Evolutionary conservation across 2,797 vertebrate species (phyloP).

Genomic region (Muscicapa striata): DNA sequence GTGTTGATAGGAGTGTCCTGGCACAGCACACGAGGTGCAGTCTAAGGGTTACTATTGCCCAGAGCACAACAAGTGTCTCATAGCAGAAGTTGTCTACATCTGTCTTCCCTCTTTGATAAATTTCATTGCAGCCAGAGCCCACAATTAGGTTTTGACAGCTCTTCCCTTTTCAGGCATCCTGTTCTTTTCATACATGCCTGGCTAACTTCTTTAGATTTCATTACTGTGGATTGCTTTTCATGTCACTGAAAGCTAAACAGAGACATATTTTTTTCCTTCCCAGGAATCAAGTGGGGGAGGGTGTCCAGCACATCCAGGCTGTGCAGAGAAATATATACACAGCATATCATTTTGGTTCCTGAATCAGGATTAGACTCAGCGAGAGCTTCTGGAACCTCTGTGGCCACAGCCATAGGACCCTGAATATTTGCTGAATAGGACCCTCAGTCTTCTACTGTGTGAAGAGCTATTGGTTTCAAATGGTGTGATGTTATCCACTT

Average conservation of each 20-base stretch:
- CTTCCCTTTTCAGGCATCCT: conserved; percentile 62
- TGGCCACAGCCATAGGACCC: conserved; percentile 60
- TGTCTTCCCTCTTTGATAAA: conserved; percentile 39
- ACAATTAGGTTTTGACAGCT: conserved; percentile 61
- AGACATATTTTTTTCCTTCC: conserved; percentile 48
- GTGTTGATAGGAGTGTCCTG: not conserved
- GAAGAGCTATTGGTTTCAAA: conserved; percentile 61
- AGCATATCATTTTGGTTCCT: conserved; percentile 72
- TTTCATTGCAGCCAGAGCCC: conserved; percentile 58
- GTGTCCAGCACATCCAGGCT: conserved; percentile 65
- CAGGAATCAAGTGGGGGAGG: conserved; percentile 68
- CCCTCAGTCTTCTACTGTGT: conserved; percentile 65
- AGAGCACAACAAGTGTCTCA: not conserved
- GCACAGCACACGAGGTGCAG: not conserved
- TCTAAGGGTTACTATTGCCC: not conserved
- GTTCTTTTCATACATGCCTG: conserved; percentile 63
- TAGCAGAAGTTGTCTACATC: conserved; percentile 8
- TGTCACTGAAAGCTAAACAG: conserved; percentile 26
- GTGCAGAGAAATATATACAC: conserved; percentile 71
- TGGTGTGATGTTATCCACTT: conserved; percentile 28
- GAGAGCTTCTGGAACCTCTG: conserved; percentile 62
- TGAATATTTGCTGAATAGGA: conserved; percentile 71
- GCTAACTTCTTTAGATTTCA: conserved; percentile 57
- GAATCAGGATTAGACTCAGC: conserved; percentile 70
- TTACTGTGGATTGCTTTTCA: conserved; percentile 37